Conservation (phyloP, 2,888 invertebrate genomes). For the Nephrocerus scutellatus region DNA sequence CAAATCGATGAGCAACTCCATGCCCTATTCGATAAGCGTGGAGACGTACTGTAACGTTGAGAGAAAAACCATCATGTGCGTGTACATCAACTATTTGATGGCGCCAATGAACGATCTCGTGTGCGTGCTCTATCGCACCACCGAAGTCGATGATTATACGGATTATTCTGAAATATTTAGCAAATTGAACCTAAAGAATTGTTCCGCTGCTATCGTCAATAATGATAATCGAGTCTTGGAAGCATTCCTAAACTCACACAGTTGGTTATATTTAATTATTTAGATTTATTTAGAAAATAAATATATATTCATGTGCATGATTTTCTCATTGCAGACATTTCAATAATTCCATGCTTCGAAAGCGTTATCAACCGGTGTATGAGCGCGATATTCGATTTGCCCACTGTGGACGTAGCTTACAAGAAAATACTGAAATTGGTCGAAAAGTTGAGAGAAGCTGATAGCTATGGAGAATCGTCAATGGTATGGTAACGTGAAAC, state of each 20-base stretch:
- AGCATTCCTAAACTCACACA: conserved; percentile 14
- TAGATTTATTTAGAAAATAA: neutral
- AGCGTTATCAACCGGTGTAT: conserved; percentile 17
- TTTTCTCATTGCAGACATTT: conserved; percentile 11
- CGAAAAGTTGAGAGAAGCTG: too few species aligned
- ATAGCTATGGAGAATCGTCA: conserved; percentile 14
- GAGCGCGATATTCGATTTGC: conserved; percentile 13
- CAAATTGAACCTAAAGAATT: conserved; percentile 21
- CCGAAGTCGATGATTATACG: conserved; percentile 8
- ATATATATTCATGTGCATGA: neutral
- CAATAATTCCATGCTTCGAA: conserved; percentile 17
- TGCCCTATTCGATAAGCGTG: conserved; percentile 21
- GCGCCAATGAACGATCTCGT: conserved; percentile 14
- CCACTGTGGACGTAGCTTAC: conserved; percentile 10
- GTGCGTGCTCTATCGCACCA: conserved; percentile 15
- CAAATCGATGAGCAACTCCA: conserved; percentile 18
- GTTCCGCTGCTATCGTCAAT: conserved; percentile 13
- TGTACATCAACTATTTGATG: conserved; percentile 26
- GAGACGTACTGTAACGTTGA: conserved; percentile 24
- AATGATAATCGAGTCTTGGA: conserved; percentile 17
- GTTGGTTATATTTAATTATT: conserved; percentile 1
- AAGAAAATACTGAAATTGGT: conserved; percentile 16
- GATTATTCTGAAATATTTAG: conserved; percentile 10
- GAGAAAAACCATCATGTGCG: conserved; percentile 19
- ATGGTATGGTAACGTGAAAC: conserved; percentile 12